Conservation (phyloP, 37 sponge, comb jelly and placozoan genomes). For the Chondrilla cf. caribensis region DNA sequence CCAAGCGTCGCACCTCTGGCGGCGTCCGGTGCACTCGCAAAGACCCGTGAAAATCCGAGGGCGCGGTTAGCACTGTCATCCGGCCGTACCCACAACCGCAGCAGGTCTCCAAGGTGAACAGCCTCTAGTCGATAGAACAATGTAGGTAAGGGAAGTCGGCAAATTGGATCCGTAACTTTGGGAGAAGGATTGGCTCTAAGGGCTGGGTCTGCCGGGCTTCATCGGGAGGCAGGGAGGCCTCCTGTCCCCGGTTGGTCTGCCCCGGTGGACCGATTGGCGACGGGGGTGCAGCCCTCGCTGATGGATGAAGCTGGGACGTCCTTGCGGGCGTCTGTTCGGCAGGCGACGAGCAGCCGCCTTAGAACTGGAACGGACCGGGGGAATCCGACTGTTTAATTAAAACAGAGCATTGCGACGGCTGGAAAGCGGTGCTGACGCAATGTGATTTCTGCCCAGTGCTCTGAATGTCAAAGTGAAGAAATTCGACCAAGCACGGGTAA, state of each 20-base stretch:
- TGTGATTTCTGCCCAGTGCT: slow-evolving; percentile 95
- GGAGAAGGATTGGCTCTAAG: slow-evolving; percentile 73
- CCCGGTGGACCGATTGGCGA: slow-evolving; percentile 29
- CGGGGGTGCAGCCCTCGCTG: slow-evolving; percentile 31
- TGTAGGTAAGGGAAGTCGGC: slow-evolving; percentile 76
- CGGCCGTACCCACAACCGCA: slow-evolving; percentile 71
- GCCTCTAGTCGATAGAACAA: slow-evolving; percentile 74
- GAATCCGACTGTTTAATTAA: slow-evolving; percentile 91
- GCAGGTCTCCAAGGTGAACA: slow-evolving; percentile 75
- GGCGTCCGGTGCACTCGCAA: slow-evolving; percentile 39
- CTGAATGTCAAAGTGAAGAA: slow-evolving; percentile 95
- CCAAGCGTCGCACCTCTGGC: slow-evolving; percentile 42
- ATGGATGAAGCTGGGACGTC: slow-evolving; percentile 37
- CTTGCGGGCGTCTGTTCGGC: slow-evolving; percentile 41
- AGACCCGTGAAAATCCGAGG: slow-evolving; percentile 69
- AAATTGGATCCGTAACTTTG: slow-evolving; percentile 70
- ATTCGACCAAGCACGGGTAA: slow-evolving; percentile 93
- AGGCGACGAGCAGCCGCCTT: slow-evolving; percentile 76
- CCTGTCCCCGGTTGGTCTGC: slow-evolving; percentile 43
- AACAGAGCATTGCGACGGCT: slow-evolving; percentile 92
- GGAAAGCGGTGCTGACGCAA: slow-evolving; percentile 83
- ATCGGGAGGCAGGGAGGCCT: slow-evolving; percentile 42
- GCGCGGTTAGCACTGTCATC: slow-evolving; percentile 41
- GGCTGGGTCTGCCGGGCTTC: slow-evolving; percentile 77
- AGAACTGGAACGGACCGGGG: slow-evolving; percentile 87